Evolutionary conservation across 2,797 vertebrate genomes (phyloP).

Genomic region (Clangula hyemalis): DNA sequence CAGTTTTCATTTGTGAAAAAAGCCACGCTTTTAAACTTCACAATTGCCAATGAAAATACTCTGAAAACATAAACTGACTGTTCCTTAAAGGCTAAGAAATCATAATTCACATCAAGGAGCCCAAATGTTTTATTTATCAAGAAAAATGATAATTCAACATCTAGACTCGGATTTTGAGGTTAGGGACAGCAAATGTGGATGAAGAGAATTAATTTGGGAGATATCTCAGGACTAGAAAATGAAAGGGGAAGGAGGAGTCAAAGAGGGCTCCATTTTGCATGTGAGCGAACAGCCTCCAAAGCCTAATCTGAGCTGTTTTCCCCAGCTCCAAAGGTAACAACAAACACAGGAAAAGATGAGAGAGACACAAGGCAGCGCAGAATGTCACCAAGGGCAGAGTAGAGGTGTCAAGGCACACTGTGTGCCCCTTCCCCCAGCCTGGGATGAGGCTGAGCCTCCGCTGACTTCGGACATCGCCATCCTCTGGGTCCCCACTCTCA

Average conservation of each 20-base stretch:
- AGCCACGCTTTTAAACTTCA: not conserved
- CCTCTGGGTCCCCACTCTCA: not conserved
- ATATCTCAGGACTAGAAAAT: not conserved
- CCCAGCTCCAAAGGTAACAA: not conserved
- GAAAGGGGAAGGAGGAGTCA: not conserved
- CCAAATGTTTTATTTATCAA: constrained; percentile 6
- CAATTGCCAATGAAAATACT: not conserved
- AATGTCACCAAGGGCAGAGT: not conserved
- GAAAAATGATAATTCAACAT: not conserved
- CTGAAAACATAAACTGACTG: not conserved
- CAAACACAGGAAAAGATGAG: not conserved
- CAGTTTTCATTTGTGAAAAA: not conserved
- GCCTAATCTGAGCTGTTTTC: not conserved
- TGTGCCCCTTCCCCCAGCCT: not conserved
- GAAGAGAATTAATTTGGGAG: not conserved
- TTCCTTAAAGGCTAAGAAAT: constrained; percentile 3
- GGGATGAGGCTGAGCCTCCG: not conserved
- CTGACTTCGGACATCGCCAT: not conserved
- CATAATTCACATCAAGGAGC: not conserved
- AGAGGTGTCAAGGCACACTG: not conserved
- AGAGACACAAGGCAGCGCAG: not conserved
- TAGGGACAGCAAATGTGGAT: not conserved
- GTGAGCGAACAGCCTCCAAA: not conserved
- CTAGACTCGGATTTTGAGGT: not conserved
- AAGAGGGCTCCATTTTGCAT: not conserved